Evolutionary conservation across 2,113 vertebrate species (phyloP), one percentile per base, ranked within the genome.

Genomic region (Mesembrinibis cayennensis): DNA sequence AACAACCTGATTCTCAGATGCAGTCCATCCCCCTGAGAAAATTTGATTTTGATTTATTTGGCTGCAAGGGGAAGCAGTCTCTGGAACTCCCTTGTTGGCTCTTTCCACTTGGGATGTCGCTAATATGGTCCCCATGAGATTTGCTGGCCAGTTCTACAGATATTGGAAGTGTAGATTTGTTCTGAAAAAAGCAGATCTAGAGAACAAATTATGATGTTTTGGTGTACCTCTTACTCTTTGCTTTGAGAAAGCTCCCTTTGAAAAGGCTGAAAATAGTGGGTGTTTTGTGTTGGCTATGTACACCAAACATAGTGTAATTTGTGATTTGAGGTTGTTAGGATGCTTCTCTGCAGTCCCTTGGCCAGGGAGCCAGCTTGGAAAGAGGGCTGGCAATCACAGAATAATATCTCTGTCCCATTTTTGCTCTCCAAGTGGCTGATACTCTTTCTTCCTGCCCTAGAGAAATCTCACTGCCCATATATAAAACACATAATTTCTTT

Each of bases 401-500:
- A 34, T 73, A 71, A 34, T 70, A 11, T 61, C 9, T 50, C 20
- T 58, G 11, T 56, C 58, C 27, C 8, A 1, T n/a, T 77, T 88
- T 66, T 83, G 23, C 36, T 81, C n/a, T 70, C 29, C 19, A 17
- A 0, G 0, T 38, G 29, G 36, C 53, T 66, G 20, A 26, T 47
- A 53, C 6, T 47, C 49, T 81, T 93, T 53, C 55, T 83, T 94
- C 32, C 30, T 84, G 52, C 34, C 32, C 30, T 52, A 66, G 53
- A 80, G 92, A 92, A 89, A 88, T 67, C 23, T 95, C 62, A 56
- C 12, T 63, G 73, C 27, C 77, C 16, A 1, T 79, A 21, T 70
- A 50, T 74, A 85, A 88, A 94, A n/a, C 15, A 36, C 13, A 9
- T 23, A 36, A 13, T 72, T 95, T 45, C 90, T 90, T 96, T 91